phyloP scores from a whole-genome alignment of 2,113 vertebrate genomes.

The Marcusenius ussheri region DNA sequence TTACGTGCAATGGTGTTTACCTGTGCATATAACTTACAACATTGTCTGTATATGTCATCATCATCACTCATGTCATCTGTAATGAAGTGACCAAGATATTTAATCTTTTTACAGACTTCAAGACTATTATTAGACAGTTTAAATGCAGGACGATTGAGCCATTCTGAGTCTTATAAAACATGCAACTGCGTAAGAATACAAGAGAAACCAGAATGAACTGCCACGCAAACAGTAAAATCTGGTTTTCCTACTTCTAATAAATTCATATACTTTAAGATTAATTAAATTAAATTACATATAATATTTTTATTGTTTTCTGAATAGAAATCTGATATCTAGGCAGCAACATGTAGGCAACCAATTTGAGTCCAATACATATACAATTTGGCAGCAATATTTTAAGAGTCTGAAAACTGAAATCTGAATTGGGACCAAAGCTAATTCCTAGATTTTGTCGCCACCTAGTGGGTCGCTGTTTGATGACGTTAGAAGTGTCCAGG shows the following conservation, averaged over 20 bases:
- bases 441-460: slow-evolving; percentile 36
- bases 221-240: neutral
- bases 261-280: neutral
- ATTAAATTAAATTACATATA: neutral
- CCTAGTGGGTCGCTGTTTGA: slow-evolving; percentile 32
- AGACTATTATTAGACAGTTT: too few relatives aligned
- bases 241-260: neutral
- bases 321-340: neutral
- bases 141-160: too few relatives aligned
- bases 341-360: neutral
- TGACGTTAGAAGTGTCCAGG: slow-evolving; percentile 30
- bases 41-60: too few relatives aligned
- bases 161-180: neutral
- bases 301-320: neutral
- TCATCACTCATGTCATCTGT: too few relatives aligned
- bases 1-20: too few relatives aligned
- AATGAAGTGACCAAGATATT: too few relatives aligned
- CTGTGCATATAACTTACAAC: too few relatives aligned
- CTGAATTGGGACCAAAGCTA: neutral
- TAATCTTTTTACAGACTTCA: too few relatives aligned
- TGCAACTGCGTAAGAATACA: neutral
- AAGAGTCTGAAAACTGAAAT: neutral
- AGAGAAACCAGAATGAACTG: neutral
- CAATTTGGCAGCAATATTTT: neutral
- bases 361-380: neutral